These are phyloP conservation scores for Cyclophora albipunctata DNA, from an alignment of 2,888 invertebrate species.

Conservation along the genomic window DNA sequence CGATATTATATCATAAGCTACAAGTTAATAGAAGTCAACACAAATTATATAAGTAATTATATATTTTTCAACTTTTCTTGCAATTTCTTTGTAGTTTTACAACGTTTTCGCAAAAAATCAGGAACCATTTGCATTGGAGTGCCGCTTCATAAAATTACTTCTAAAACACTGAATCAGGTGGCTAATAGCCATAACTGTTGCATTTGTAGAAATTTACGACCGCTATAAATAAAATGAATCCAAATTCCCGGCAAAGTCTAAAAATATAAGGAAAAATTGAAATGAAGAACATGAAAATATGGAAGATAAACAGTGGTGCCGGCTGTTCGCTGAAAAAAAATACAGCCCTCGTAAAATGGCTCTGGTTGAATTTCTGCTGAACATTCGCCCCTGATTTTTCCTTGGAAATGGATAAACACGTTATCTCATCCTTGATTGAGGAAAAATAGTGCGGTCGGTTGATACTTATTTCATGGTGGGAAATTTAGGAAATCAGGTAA, in stretches of 20 bases:
- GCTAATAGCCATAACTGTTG: too few species aligned
- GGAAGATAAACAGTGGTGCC: conserved; percentile 39
- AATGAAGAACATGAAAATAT: conserved; percentile 42
- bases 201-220: conserved; percentile 2
- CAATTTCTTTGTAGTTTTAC: too few species aligned
- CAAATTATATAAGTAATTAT: too few species aligned
- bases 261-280: conserved; percentile 35
- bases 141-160: too few species aligned
- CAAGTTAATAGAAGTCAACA: too few species aligned
- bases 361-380: conserved; percentile 32
- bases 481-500: background rate
- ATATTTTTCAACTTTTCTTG: too few species aligned
- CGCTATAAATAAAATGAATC: conserved; percentile 1
- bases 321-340: conserved; percentile 39
- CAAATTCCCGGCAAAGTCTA: conserved; percentile 2
- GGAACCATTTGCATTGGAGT: too few species aligned
- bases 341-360: conserved; percentile 48
- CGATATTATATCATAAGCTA: too few species aligned
- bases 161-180: too few species aligned
- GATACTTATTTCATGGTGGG: background rate
- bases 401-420: conserved; percentile 31
- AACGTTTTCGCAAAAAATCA: too few species aligned
- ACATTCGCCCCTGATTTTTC: conserved; percentile 40
- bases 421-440: conserved; percentile 17
- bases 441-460: conserved; percentile 1